A percentile compares a stretch with the other conserved stretches of the same genome.
phyloP scores from a whole-genome alignment of 2,888 invertebrate species.

The Xestia ashworthii region DNA sequence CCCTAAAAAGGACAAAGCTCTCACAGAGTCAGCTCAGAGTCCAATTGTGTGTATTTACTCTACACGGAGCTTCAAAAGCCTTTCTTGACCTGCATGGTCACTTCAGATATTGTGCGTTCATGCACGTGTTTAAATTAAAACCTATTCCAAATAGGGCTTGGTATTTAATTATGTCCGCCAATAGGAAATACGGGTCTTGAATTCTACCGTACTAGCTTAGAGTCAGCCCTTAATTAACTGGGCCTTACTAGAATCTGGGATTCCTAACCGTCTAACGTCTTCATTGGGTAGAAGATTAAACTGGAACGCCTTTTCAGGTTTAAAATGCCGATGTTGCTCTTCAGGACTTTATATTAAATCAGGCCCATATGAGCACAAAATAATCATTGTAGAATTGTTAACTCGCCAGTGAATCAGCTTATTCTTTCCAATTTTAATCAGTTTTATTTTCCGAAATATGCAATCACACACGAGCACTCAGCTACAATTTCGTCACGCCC shows the following conservation, averaged over 20 bases:
- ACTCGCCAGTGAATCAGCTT: background rate
- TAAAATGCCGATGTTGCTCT: background rate
- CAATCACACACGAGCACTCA: slow-evolving; percentile 27
- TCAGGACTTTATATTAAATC: background rate
- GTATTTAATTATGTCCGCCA: slow-evolving; percentile 40
- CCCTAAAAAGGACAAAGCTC: no score
- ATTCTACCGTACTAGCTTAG: slow-evolving; percentile 13
- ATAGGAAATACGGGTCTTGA: slow-evolving; percentile 36
- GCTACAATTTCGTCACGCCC: slow-evolving; percentile 25
- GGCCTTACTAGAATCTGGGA: slow-evolving; percentile 25
- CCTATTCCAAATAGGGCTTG: slow-evolving; percentile 29
- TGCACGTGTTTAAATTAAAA: slow-evolving; percentile 52
- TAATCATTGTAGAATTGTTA: slow-evolving; percentile 13
- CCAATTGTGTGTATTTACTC: background rate
- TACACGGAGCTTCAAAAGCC: background rate
- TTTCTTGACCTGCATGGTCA: background rate
- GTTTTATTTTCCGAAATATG: slow-evolving; percentile 14
- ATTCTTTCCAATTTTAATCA: slow-evolving; percentile 24
- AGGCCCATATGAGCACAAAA: background rate
- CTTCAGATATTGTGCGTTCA: slow-evolving; percentile 30
- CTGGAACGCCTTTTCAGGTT: slow-evolving; percentile 12
- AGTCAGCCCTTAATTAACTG: slow-evolving; percentile 48
- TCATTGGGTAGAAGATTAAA: slow-evolving; percentile 27
- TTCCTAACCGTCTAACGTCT: slow-evolving; percentile 15
- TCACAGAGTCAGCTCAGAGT: background rate